Percentiles rank a stretch among this genome's conserved stretches.
Conservation (phyloP, 2,888 invertebrate species). For the Idaea dimidiata region DNA sequence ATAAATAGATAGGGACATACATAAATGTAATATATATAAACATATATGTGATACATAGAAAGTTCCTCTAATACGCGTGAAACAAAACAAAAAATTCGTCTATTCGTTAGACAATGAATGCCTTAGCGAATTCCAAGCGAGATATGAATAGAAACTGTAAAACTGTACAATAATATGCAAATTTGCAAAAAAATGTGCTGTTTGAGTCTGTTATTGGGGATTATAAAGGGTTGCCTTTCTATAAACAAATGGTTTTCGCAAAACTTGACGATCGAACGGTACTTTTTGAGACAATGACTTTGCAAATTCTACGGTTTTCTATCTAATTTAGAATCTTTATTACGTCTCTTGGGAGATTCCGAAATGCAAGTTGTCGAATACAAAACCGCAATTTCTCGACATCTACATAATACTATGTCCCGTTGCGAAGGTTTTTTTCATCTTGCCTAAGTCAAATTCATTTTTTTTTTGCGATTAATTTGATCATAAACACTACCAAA, state of each 20-base stretch:
- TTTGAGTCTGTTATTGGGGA: conserved; percentile 39
- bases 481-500: no score
- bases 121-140: conserved; percentile 12
- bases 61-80: conserved; percentile 22
- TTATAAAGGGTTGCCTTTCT: conserved; percentile 33
- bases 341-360: conserved; percentile 1
- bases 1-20: not conserved
- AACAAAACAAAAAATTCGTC: conserved; percentile 20
- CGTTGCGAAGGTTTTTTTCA: not conserved
- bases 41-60: no score
- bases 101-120: conserved; percentile 15
- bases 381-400: not conserved
- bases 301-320: conserved; percentile 23
- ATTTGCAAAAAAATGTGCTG: conserved; percentile 23
- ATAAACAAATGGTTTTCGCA: conserved; percentile 29
- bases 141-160: conserved; percentile 18
- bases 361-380: not conserved
- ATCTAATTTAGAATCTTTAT: conserved; percentile 24
- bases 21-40: no score
- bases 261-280: conserved; percentile 38
- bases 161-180: conserved; percentile 46
- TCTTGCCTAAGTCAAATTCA: not conserved
- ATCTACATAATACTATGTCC: not conserved
- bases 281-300: conserved; percentile 30
- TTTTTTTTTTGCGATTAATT: no score